Evolutionary conservation across 2,797 vertebrate species (phyloP).

Genomic region (Australoheros facetus): DNA sequence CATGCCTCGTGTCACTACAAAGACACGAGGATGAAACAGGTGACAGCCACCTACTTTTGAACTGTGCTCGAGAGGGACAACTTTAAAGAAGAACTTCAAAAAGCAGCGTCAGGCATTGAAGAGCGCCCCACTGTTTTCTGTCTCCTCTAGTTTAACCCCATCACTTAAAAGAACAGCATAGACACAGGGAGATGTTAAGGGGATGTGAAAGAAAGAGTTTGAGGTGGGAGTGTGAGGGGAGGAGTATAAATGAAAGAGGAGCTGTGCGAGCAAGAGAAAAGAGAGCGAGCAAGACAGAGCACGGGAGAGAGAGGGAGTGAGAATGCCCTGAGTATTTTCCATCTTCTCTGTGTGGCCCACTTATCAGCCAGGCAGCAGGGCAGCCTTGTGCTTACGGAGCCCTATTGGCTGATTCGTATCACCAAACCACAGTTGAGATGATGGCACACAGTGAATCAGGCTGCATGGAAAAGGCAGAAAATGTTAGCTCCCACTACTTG

Average conservation of each 20-base stretch:
- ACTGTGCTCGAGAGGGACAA: constrained; percentile 39
- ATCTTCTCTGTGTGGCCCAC: constrained; percentile 70
- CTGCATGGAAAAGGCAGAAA: constrained; percentile 44
- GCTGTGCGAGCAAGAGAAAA: constrained; percentile 7
- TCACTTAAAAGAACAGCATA: constrained; percentile 62
- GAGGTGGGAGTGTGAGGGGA: constrained; percentile 35
- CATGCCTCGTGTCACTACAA: constrained; percentile 65
- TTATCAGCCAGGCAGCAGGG: constrained; percentile 70
- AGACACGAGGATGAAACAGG: constrained; percentile 66
- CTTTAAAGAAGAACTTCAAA: constrained; percentile 68
- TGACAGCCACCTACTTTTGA: constrained; percentile 66
- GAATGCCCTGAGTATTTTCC: constrained; percentile 62
- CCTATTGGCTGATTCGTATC: constrained; percentile 76
- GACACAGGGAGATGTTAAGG: constrained; percentile 46
- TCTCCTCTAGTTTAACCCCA: constrained; percentile 69
- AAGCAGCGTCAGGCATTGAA: constrained; percentile 49
- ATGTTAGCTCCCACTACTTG: constrained; percentile 41
- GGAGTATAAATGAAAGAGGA: constrained; percentile 30
- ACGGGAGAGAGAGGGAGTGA: constrained; percentile 28
- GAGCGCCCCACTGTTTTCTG: constrained; percentile 55
- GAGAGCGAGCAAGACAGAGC: constrained; percentile 22
- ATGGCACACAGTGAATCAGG: constrained; percentile 62
- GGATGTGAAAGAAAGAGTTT: constrained; percentile 55
- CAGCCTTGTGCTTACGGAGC: constrained; percentile 64
- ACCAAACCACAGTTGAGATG: constrained; percentile 61